Evolutionary conservation across 1,140 invertebrate genomes (phyloP), one percentile per base, ranked within the genome.

Genomic region (Euura saliciscinereae): DNA sequence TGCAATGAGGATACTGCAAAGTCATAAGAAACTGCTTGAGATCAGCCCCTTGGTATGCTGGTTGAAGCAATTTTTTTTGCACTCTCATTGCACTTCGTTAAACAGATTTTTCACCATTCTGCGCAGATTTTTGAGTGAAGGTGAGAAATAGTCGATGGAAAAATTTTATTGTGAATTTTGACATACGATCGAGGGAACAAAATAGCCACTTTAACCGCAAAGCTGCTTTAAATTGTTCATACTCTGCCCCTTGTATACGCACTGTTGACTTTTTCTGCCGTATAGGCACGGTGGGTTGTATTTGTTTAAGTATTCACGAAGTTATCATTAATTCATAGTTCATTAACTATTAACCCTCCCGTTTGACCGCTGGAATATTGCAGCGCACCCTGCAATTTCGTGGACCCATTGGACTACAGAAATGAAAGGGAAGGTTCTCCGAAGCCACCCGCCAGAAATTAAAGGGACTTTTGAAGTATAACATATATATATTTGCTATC

Each of bases 331-430:
- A 67, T 67, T 67, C 66, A 67, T 28, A 7, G 3, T 3, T 42
- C 42, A 67, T 67, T 67, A 28, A 28, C 66, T 67, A 67, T 67
- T 44, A 7, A 67, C 13, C 66, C 66, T 42, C 28, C 66, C 66
- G 28, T 59, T 67, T 67, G 66, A 67, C 66, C 66, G 13, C 42
- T 67, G 66, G 43, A 13, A 67, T 67, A 67, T 67, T 44, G 66
- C 66, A 28, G 11, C 43, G 43, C 10, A 42, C 43, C 43, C 66
- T 42, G 28, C 43, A 67, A 67, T 67, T 67, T 67, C 51, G 8
- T 67, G 3, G 66, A 67, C 43, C 43, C 66, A 59, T 59, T 59
- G 3, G 51, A n/a, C 10, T 59, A n/a, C 51, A 59, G 51, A 59
- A 59, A 59, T 59, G 13, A 59, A 59, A 59, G 51, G 51, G 51